A percentile compares a stretch with the other conserved stretches of the same genome.
phyloP scores from a whole-genome alignment of 2,888 invertebrate species.

The Hydrotaea cyrtoneurina region DNA sequence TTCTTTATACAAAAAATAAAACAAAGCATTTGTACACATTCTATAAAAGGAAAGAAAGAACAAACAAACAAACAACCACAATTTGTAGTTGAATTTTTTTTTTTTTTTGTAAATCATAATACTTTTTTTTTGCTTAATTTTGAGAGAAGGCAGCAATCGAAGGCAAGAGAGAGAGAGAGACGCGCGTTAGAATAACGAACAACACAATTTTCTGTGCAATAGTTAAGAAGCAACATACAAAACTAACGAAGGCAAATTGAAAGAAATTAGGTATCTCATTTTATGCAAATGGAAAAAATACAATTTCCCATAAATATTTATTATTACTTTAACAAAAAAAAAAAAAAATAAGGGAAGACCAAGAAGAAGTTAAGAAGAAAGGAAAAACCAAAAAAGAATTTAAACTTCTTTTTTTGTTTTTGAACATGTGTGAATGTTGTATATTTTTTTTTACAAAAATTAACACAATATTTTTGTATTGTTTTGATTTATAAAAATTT shows the following conservation, averaged over 20 bases:
- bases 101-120: background rate
- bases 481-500: background rate
- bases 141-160: background rate
- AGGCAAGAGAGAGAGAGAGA: background rate
- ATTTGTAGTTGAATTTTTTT: background rate
- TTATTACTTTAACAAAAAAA: constrained; percentile 23
- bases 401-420: background rate
- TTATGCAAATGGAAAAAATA: constrained; percentile 56
- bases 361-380: constrained; percentile 3
- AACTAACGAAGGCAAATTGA: constrained; percentile 44
- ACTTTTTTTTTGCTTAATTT: constrained; percentile 37
- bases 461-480: constrained; percentile 5
- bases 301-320: constrained; percentile 31
- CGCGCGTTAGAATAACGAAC: background rate
- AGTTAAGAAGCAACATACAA: constrained; percentile 60
- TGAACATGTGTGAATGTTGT: constrained; percentile 15
- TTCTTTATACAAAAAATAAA: constrained; percentile 41
- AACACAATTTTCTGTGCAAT: constrained; percentile 71
- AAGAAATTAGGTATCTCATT: constrained; percentile 61
- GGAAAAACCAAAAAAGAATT: constrained; percentile 10
- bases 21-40: constrained; percentile 32
- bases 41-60: constrained; percentile 14
- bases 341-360: constrained; percentile 4
- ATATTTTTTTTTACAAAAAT: constrained; percentile 15
- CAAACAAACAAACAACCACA: background rate